Conservation (phyloP, 2,113 vertebrate species). For the Ammodramus savannarum region DNA sequence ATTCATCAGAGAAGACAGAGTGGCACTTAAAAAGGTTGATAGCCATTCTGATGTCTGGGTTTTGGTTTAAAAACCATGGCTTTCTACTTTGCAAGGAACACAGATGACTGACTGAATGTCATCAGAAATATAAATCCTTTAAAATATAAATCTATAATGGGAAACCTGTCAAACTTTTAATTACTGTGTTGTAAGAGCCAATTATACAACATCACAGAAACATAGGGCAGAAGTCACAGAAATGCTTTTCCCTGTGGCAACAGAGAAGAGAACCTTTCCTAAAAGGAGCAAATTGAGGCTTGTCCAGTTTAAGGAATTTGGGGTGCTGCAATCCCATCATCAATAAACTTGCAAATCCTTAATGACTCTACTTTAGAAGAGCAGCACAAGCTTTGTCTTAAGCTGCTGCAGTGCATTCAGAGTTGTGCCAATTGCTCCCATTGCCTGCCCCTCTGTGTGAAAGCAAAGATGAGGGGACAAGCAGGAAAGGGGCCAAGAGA, state of each 20-base stretch:
- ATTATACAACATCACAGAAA: neutral
- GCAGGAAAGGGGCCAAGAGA: accelerated
- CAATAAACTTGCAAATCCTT: neutral
- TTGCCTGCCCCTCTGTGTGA: neutral
- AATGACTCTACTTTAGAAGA: neutral
- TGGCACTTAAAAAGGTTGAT: neutral
- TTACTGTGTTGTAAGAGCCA: neutral
- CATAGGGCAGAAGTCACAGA: neutral
- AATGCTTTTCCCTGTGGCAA: neutral
- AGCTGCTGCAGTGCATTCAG: neutral
- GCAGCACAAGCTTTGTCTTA: neutral
- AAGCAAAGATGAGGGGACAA: neutral
- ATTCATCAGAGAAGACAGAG: neutral
- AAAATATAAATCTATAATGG: neutral
- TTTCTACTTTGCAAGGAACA: constrained; percentile 4
- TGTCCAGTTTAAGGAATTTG: neutral
- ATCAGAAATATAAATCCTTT: neutral
- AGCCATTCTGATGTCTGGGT: neutral
- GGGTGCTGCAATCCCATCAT: neutral
- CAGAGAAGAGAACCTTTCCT: neutral
- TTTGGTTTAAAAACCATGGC: neutral
- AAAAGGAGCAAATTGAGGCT: neutral
- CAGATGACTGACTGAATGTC: neutral
- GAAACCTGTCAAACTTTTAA: neutral
- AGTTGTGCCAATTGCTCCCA: neutral